phyloP scores from a whole-genome alignment of 2,113 vertebrate species.

The Sebastes fasciatus region DNA sequence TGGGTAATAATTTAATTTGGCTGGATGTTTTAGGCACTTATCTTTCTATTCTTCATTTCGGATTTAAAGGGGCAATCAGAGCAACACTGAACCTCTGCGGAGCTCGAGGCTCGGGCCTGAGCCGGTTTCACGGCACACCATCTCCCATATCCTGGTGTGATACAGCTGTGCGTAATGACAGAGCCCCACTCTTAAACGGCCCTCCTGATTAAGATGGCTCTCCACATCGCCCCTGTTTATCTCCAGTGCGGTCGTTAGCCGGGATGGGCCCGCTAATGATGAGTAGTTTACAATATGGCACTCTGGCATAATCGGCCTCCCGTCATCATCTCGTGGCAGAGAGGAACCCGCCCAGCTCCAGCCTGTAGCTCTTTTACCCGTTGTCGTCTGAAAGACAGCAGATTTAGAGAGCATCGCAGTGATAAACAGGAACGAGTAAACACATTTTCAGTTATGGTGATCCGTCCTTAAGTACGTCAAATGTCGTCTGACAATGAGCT shows the following conservation, averaged over 20 bases:
- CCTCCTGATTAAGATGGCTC: slow-evolving; percentile 75
- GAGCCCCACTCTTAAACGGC: slow-evolving; percentile 71
- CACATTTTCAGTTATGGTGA: slow-evolving; percentile 49
- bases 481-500: slow-evolving; percentile 29
- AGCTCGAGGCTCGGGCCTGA: slow-evolving; percentile 58
- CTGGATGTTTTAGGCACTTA: slow-evolving; percentile 60
- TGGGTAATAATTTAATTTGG: slow-evolving; percentile 64
- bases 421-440: slow-evolving; percentile 56
- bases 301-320: slow-evolving; percentile 69
- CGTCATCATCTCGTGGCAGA: slow-evolving; percentile 69
- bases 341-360: slow-evolving; percentile 44
- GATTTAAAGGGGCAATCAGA: slow-evolving; percentile 63
- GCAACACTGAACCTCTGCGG: slow-evolving; percentile 36
- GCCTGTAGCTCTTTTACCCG: slow-evolving; percentile 68
- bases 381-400: slow-evolving; percentile 52
- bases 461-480: slow-evolving; percentile 38
- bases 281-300: slow-evolving; percentile 84
- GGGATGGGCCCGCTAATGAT: slow-evolving; percentile 76
- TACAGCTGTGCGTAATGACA: slow-evolving; percentile 81
- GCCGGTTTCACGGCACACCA: slow-evolving; percentile 34
- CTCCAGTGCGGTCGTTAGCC: slow-evolving; percentile 73
- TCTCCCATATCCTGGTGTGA: slow-evolving; percentile 67
- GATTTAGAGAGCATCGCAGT: slow-evolving; percentile 43
- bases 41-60: slow-evolving; percentile 62
- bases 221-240: slow-evolving; percentile 72